These are phyloP conservation scores for Halcyon senegalensis DNA, from an alignment of 2,113 vertebrate genomes.

Conservation along the genomic window DNA sequence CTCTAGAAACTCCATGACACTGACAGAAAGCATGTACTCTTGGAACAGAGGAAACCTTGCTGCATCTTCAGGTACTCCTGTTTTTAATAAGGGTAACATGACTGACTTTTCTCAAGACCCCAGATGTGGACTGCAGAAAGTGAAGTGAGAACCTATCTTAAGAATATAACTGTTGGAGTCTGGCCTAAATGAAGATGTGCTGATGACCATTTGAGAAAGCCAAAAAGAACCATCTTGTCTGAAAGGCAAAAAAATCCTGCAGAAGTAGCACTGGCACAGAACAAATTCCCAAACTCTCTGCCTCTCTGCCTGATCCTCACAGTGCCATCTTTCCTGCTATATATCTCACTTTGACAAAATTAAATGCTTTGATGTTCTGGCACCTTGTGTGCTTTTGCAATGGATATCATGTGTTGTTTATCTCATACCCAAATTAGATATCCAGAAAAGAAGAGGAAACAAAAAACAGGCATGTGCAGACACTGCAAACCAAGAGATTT, in stretches of 20 bases:
- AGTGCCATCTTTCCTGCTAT: constrained; percentile 1
- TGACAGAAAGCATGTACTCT: not conserved
- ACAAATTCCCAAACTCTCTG: constrained; percentile 21
- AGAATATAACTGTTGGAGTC: not conserved
- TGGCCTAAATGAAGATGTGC: not conserved
- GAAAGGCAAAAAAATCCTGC: constrained; percentile 49
- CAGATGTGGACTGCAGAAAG: not conserved
- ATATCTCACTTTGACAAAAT: constrained; percentile 25
- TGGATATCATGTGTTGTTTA: constrained; percentile 35
- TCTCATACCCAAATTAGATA: not conserved
- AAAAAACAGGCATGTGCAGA: not conserved
- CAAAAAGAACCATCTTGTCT: not conserved
- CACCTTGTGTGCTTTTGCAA: not conserved
- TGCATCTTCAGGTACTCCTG: not conserved
- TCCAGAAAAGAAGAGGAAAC: not conserved
- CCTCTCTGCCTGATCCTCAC: constrained; percentile 41
- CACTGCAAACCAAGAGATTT: not conserved
- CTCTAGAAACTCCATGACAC: not conserved
- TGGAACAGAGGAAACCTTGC: not conserved
- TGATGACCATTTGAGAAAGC: constrained; percentile 43
- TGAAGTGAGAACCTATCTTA: not conserved
- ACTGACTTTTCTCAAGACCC: not conserved
- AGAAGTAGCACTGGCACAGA: constrained; percentile 51
- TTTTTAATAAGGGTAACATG: not conserved
- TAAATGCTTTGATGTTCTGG: not conserved